Conservation (phyloP, 92 coral and sea anemone genomes). For the Scolanthus callimorphus region DNA sequence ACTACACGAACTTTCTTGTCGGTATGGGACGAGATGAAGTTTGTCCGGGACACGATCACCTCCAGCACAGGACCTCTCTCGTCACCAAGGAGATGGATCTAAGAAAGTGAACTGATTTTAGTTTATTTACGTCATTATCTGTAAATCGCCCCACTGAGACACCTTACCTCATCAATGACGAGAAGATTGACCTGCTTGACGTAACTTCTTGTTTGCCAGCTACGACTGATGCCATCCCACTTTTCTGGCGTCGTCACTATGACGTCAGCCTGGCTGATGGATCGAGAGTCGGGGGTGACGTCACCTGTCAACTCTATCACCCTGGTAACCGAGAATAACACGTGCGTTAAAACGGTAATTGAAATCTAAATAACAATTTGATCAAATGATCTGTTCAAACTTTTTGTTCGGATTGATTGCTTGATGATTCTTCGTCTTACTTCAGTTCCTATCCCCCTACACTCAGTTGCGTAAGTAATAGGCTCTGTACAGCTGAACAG, state of each 20-base stretch:
- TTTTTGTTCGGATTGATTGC: too few species aligned
- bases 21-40: constrained; percentile 96
- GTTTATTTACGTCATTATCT: too few species aligned
- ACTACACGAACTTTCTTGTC: constrained; percentile 88
- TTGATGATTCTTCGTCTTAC: too few species aligned
- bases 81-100: constrained; percentile 92
- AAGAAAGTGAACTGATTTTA: too few species aligned
- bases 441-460: too few species aligned
- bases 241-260: constrained; percentile 99
- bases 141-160: too few species aligned
- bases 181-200: constrained; percentile 88
- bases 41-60: constrained; percentile 96
- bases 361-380: too few species aligned
- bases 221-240: constrained; percentile 99
- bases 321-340: constrained; percentile 44
- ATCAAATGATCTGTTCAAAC: too few species aligned
- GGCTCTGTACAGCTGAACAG: too few species aligned
- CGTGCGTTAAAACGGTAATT: too few species aligned
- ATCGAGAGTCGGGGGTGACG: constrained; percentile 97
- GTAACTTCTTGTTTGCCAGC: constrained; percentile 99
- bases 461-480: too few species aligned
- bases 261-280: constrained; percentile 96
- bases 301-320: constrained; percentile 98
- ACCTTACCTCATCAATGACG: constrained; percentile 83
- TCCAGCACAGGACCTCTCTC: constrained; percentile 99